Evolutionary conservation across 92 coral and sea anemone species (phyloP), one percentile per base, ranked within the genome.

Genomic region (Actinostola sp.): DNA sequence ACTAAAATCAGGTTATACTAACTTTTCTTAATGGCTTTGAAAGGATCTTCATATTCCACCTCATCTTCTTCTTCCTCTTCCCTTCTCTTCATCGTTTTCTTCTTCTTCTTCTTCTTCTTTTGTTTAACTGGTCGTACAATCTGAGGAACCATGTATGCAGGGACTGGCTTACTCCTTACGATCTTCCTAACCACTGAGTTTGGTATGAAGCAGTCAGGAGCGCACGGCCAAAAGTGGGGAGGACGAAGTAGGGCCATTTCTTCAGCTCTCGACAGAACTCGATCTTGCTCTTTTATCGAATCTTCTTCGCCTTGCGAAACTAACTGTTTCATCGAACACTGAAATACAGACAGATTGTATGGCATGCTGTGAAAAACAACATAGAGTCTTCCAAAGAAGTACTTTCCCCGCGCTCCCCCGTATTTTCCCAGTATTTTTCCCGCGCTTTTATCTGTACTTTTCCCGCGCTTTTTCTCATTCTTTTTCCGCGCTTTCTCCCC

Each of bases 171-270:
- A 9, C 82, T 73, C 24, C 73, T 83, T 29, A 85, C 72, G 49
- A 51, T 33, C 34, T 61, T 65, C 16, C 98, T 80, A 10, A 94
- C 82, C n/a, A 94, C 95, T 27, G 98, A 94, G 65, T 94, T 94
- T 1, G 98, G 98, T 25, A 94, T 91, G 36, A 8, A 77, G 38
- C 97, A 93, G 61, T 94, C 98, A 11, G 98, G 98, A 4, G 98
- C 98, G 42, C 95, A 91, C 20, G 97, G 95, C 98, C 98, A 94
- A 80, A 75, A 94, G 15, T 75, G 27, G 2, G 81, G 81, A 13
- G 81, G 81, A 0, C 57, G 81, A 12, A 12, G 51, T 15, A 43
- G 33, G 10, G 81, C 81, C 43, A 63, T 43, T 38, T 63, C 48
- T 16, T 63, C 81, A 1, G 42, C 73, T 17, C 81, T 48, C 26